phyloP scores from a whole-genome alignment of 1,140 invertebrate genomes.

The Saccostrea glomerata region DNA sequence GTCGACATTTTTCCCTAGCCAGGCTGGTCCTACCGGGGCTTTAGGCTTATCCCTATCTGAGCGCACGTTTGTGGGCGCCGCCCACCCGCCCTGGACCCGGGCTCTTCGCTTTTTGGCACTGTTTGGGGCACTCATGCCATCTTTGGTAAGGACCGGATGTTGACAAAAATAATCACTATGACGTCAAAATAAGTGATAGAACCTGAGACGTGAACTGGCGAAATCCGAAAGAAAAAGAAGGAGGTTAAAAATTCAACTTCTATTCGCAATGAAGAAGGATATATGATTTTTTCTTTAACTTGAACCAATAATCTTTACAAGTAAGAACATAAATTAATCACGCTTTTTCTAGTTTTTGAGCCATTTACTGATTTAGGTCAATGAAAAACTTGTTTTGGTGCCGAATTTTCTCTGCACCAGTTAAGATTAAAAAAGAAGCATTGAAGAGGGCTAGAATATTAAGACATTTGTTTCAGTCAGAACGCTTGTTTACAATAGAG shows the following conservation, averaged over 20 bases:
- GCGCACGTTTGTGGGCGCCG: slow-evolving; percentile 65
- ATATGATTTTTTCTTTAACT: no score
- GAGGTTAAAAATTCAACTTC: no score
- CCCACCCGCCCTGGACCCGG: slow-evolving; percentile 77
- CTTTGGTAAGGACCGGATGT: slow-evolving; percentile 42
- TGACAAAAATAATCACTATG: slow-evolving; percentile 24
- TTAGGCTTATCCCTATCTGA: slow-evolving; percentile 69
- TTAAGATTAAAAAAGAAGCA: no score
- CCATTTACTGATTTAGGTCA: no score
- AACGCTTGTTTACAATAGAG: no score
- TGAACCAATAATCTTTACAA: no score
- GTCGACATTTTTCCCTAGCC: slow-evolving; percentile 73
- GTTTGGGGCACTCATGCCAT: slow-evolving; percentile 55
- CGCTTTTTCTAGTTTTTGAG: no score
- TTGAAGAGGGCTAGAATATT: no score
- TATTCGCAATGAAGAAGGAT: no score
- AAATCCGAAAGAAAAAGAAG: background rate
- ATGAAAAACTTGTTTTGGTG: background rate
- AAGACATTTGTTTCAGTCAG: no score
- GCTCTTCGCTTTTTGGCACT: slow-evolving; percentile 65
- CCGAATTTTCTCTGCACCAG: slow-evolving; percentile 4
- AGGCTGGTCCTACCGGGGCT: slow-evolving; percentile 60
- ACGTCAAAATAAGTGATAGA: background rate
- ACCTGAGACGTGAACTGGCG: background rate
- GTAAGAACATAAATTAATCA: no score